Base-by-base conservation (phyloP, 2,113 vertebrate genomes). In the Forbesichthys papilliferus region DNA sequence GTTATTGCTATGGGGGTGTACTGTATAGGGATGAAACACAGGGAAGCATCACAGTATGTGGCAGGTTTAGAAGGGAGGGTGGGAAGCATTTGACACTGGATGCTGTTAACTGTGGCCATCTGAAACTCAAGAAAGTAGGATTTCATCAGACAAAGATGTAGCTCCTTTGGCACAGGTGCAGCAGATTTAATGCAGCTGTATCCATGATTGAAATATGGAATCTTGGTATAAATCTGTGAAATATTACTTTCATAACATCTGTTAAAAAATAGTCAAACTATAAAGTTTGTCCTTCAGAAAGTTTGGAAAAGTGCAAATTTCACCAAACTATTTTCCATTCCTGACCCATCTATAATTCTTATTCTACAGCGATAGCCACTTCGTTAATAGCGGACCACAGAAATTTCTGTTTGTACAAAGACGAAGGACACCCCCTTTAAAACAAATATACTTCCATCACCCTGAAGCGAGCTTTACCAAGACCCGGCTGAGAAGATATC, bases 61-160 rank as follows among this genome's bases (percentile, higher is more conserved):
- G 12, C 36, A 20, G 48, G 60, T 82, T 84, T 79, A 83, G 81
- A 80, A 73, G 71, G 75, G 71, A 48, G 66, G 81, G 79, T 71
- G 71, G 75, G 74, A 48, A 64, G 11, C 9, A 46, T 70, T 80
- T 76, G 57, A 71, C 73, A 64, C 68, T 49, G 71, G 18, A 5
- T 10, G 36, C 7, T 42, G 36, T 42, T 42, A 42, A 8, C 27
- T 42, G 36, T 42, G 36, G 36, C 36, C 36, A 8, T 42, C 36
- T 42, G 36, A 42, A 27, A 20, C 20, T 20, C 20, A 20, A 20
- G 20, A 20, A 20, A 2, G 20, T 20, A 20, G 27, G 27, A 27
- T 27, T 27, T 27, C 27, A 27, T 27, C 27, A 27, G 27, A 27
- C 27, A 27, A 42, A 42, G 36, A 42, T 42, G 36, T 42, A 42